These are phyloP conservation scores for Gorilla gorilla DNA, from an alignment of 2,113 vertebrate species.

Conservation along the genomic window DNA sequence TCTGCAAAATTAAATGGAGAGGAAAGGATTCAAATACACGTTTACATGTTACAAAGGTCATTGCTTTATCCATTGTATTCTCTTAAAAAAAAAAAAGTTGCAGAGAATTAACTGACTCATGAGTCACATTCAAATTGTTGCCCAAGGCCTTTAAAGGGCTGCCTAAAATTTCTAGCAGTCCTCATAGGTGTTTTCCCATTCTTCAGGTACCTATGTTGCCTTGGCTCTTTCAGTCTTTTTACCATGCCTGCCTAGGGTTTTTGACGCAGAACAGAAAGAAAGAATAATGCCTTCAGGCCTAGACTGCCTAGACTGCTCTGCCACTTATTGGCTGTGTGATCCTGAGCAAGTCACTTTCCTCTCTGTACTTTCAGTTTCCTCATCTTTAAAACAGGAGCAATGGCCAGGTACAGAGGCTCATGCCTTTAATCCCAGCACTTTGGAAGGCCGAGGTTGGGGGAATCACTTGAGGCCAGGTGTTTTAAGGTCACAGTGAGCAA, in stretches of 20 bases:
- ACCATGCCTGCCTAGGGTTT: not conserved
- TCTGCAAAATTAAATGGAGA: not conserved
- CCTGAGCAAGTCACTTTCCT: not conserved
- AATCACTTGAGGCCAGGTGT: no score
- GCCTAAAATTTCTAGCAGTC: not conserved
- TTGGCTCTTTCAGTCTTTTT: not conserved
- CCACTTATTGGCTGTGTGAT: not conserved
- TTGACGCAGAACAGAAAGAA: not conserved
- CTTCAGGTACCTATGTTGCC: not conserved
- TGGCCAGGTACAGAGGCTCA: not conserved
- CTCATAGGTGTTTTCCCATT: not conserved
- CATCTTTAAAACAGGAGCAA: not conserved
- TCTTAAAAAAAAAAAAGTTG: not conserved
- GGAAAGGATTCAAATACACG: not conserved
- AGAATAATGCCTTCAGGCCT: not conserved
- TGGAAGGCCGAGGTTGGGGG: no score
- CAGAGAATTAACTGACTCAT: not conserved
- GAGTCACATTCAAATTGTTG: not conserved
- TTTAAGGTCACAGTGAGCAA: not conserved
- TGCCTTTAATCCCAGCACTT: not conserved
- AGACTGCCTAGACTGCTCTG: not conserved
- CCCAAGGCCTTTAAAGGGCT: not conserved
- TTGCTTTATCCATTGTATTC: not conserved
- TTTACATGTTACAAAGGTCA: not conserved
- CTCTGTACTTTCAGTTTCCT: not conserved